Evolutionary conservation across 2,888 invertebrate species (phyloP).

Genomic region (Cryptocheilus praepositus): DNA sequence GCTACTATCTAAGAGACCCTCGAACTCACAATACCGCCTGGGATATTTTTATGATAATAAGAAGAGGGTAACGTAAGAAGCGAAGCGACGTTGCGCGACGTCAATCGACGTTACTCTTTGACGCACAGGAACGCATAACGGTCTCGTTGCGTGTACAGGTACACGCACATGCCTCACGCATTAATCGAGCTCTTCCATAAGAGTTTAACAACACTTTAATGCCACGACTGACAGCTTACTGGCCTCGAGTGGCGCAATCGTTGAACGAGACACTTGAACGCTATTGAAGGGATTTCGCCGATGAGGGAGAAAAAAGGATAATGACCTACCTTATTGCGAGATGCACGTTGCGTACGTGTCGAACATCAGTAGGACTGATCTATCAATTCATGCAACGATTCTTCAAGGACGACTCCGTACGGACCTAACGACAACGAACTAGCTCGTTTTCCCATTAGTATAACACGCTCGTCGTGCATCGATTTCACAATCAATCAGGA

Average conservation of each 20-base stretch:
- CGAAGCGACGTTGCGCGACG: neutral
- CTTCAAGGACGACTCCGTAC: no score
- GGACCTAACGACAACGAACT: no score
- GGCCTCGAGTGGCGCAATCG: conserved; percentile 49
- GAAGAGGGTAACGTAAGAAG: no score
- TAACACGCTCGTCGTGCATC: no score
- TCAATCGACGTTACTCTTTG: conserved; percentile 26
- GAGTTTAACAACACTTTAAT: conserved; percentile 42
- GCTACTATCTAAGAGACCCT: no score
- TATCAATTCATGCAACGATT: no score
- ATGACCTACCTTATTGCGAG: conserved; percentile 44
- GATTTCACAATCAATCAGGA: no score
- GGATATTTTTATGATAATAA: no score
- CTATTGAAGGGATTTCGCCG: conserved; percentile 45
- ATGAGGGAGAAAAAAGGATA: conserved; percentile 40
- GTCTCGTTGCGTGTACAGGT: conserved; percentile 18
- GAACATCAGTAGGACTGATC: no score
- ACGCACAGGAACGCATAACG: conserved; percentile 43
- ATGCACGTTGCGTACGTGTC: neutral
- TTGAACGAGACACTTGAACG: conserved; percentile 30
- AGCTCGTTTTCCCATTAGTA: no score
- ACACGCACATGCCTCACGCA: conserved; percentile 23
- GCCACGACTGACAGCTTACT: conserved; percentile 37
- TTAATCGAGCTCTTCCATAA: conserved; percentile 33
- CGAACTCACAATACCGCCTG: no score